These are phyloP conservation scores for Cepaea hortensis DNA, from an alignment of 2,888 invertebrate genomes.

Conservation along the genomic window DNA sequence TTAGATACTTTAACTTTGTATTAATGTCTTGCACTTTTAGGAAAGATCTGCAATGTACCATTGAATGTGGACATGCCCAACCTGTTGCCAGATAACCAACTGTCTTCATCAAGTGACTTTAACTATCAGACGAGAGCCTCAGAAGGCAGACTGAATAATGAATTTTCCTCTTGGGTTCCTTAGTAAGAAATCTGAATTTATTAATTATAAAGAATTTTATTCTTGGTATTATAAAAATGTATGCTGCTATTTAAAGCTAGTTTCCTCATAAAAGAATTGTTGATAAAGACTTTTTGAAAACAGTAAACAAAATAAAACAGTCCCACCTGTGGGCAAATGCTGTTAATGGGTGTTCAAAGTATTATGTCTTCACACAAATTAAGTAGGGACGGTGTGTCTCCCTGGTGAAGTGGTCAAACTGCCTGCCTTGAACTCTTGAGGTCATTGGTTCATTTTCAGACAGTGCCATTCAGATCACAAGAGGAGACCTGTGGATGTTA, in stretches of 20 bases:
- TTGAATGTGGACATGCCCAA: conserved; percentile 63
- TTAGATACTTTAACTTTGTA: background rate
- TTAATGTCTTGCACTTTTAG: conserved; percentile 20
- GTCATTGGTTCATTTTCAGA: no score
- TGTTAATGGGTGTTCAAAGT: no score
- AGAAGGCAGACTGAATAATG: conserved; percentile 53
- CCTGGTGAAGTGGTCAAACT: no score
- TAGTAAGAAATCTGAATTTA: conserved; percentile 33
- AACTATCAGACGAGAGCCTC: conserved; percentile 42
- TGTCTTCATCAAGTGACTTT: conserved; percentile 60
- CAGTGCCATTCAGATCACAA: no score
- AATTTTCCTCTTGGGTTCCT: conserved; percentile 53
- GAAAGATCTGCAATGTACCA: conserved; percentile 60
- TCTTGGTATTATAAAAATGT: background rate
- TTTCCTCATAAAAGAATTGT: background rate
- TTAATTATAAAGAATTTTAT: background rate
- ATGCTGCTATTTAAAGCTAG: background rate
- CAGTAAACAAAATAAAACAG: no score
- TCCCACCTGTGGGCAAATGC: background rate
- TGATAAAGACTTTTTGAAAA: no score
- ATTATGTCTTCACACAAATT: no score
- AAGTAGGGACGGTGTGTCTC: no score
- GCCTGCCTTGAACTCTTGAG: no score
- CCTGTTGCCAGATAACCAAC: conserved; percentile 59
- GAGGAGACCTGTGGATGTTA: no score